These are phyloP conservation scores for Pyxicephalus adspersus DNA, from an alignment of 2,113 vertebrate species.

Conservation along the genomic window DNA sequence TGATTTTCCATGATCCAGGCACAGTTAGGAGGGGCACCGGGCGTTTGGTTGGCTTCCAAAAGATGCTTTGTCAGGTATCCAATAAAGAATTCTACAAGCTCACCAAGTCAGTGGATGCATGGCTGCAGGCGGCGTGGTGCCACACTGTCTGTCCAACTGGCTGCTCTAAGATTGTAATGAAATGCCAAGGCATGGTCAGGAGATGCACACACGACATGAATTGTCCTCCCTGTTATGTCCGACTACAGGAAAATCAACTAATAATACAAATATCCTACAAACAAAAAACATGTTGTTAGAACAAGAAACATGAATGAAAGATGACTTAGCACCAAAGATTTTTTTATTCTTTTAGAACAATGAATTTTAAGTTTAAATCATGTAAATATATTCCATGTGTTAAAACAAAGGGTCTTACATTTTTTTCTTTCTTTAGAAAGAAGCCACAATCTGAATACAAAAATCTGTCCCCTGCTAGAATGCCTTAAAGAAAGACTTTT, in stretches of 20 bases:
- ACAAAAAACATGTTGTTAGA: background rate
- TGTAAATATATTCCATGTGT: too few species aligned
- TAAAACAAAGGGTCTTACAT: too few species aligned
- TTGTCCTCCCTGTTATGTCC: background rate
- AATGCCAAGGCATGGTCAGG: conserved; percentile 34
- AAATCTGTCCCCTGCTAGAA: too few species aligned
- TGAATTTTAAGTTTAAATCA: too few species aligned
- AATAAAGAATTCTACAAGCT: conserved; percentile 45
- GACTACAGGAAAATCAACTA: background rate
- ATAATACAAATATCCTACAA: background rate
- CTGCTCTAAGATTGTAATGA: conserved; percentile 36
- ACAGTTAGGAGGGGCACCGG: conserved; percentile 36
- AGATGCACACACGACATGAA: background rate
- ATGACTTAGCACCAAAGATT: background rate
- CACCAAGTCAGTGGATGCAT: conserved; percentile 43
- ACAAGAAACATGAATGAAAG: background rate
- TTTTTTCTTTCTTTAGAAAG: too few species aligned
- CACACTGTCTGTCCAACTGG: conserved; percentile 45
- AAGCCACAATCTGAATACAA: too few species aligned
- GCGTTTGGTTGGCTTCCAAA: conserved; percentile 48
- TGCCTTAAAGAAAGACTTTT: too few species aligned
- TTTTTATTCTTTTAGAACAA: too few species aligned
- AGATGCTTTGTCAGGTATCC: conserved; percentile 53
- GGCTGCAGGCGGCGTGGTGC: conserved; percentile 47
- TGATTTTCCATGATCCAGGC: conserved; percentile 40